Evolutionary conservation across 2,888 invertebrate species (phyloP), one percentile per base, ranked within the genome.

Genomic region (Lasioglossum morio): DNA sequence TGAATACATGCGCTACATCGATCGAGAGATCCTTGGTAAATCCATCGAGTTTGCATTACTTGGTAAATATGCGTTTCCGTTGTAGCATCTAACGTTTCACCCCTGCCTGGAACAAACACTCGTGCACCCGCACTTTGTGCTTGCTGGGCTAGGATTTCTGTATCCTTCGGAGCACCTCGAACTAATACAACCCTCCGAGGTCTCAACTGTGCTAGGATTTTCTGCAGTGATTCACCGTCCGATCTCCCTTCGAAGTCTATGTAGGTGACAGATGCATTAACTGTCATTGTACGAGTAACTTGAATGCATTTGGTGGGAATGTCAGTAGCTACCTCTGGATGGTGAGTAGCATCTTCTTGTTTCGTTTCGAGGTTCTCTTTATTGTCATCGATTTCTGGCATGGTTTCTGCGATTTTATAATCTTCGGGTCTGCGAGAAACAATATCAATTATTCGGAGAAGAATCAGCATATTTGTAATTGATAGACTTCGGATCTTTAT

Each of bases 31-130:
- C n/a, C 4, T 57, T 4, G 1, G 10, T 37, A 63, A 63, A 63
- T 63, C 30, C 34, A 19, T 37, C 8, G 30, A 48, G 34, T 19
- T 43, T 16, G 72, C 72, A 84, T 84, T 94, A 98, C 98, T 96
- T 99, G 99, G 95, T 99, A 99, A 92, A 99, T 99, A 93, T 99
- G 98, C 0, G 99, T 98, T 95, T 99, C 99, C 0, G 99, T 99
- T 0, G 99, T 99, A 0, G 98, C 99, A 95, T 99, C 99, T 5
- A 99, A 97, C 0, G 97, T 96, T 92, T 99, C 99, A 0, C 98
- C 98, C 80, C 96, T 96, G 16, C 95, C 96, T 0, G 99, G 99
- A 3, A 98, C 97, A 95, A 98, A 99, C 1, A 99, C 97, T 89
- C 97, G 96, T 0, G 97, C 96, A 10, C 97, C 97, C 23, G 97